Percentiles rank a stretch among this genome's conserved stretches.
Conservation (phyloP, 2,888 invertebrate genomes). For the Hecatera dysodea region DNA sequence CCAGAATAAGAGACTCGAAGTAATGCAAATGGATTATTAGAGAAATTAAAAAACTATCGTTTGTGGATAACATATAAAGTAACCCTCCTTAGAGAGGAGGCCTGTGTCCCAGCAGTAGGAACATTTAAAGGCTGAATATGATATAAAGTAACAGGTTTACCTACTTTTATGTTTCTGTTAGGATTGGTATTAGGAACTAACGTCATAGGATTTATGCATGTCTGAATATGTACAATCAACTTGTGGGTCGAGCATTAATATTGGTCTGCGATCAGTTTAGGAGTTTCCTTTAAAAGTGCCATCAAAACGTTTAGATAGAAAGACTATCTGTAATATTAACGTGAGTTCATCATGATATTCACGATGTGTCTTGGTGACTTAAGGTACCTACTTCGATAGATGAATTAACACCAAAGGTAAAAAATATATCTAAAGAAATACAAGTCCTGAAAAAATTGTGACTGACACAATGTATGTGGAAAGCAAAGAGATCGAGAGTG, state of each 20-base stretch:
- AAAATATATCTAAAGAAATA: neutral
- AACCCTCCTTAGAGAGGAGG: no score
- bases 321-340: neutral
- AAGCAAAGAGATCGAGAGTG: neutral
- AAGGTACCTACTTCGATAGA: neutral
- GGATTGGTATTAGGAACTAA: neutral
- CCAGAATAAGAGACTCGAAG: no score
- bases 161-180: neutral
- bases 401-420: neutral
- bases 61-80: neutral
- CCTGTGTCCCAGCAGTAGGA: no score
- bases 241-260: constrained; percentile 18
- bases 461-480: neutral
- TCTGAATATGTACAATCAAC: constrained; percentile 32
- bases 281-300: neutral
- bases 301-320: neutral
- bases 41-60: neutral
- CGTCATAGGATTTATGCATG: constrained; percentile 22
- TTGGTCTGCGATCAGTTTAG: neutral
- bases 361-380: neutral
- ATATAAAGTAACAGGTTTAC: no score
- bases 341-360: neutral
- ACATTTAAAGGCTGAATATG: no score
- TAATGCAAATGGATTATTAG: neutral
- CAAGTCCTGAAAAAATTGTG: neutral